Conservation (phyloP, 2,888 invertebrate genomes). For the Spicauda simplicius region DNA sequence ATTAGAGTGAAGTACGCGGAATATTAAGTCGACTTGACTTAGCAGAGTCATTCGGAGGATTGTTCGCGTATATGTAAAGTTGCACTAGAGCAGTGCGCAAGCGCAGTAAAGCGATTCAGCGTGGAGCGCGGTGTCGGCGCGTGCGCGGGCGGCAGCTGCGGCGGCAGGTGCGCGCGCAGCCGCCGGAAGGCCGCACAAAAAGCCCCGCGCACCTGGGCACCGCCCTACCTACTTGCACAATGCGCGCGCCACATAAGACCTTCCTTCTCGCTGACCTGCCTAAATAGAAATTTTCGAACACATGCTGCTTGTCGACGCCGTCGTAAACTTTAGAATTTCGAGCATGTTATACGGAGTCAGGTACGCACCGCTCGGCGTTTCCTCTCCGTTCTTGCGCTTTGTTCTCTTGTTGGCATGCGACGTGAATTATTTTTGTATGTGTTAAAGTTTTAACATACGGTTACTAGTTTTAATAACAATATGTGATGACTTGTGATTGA, state of each 20-base stretch:
- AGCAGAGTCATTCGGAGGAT: too few relatives aligned
- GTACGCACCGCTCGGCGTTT: constrained; percentile 41
- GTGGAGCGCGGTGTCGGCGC: constrained; percentile 40
- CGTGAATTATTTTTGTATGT: background rate
- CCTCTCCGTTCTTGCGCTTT: constrained; percentile 27
- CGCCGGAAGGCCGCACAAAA: constrained; percentile 80
- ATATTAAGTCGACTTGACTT: too few relatives aligned
- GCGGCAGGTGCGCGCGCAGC: constrained; percentile 80
- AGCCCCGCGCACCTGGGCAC: constrained; percentile 76
- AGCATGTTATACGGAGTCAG: constrained; percentile 31
- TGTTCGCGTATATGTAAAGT: background rate
- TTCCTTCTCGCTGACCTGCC: constrained; percentile 50
- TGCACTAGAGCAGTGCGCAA: background rate
- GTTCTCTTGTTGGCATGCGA: constrained; percentile 30
- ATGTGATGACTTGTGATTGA: too few relatives aligned
- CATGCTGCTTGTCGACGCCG: constrained; percentile 53
- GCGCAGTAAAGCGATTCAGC: background rate
- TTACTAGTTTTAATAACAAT: background rate
- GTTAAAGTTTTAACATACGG: background rate
- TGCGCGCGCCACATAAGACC: constrained; percentile 52
- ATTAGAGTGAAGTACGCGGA: too few relatives aligned
- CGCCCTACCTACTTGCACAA: constrained; percentile 73
- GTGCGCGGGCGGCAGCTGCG: constrained; percentile 74
- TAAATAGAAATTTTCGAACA: constrained; percentile 62
- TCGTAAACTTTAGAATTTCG: constrained; percentile 45